Evolutionary conservation across 1,140 invertebrate species (phyloP).

Genomic region (Cherax destructor): DNA sequence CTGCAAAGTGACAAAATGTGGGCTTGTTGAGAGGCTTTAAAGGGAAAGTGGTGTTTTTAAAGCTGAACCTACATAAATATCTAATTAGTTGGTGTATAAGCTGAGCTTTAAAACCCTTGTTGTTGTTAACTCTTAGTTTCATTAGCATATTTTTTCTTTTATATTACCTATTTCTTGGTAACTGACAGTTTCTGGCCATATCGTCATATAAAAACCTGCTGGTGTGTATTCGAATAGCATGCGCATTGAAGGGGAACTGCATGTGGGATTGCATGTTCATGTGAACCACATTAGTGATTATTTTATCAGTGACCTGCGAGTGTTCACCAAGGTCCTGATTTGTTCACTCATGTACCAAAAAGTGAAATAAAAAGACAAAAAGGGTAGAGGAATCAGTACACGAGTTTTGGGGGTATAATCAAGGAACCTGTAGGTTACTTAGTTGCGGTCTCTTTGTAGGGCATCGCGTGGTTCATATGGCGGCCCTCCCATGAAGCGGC

Average conservation of each 20-base stretch:
- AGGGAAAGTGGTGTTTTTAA: background rate
- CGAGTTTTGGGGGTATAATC: slow-evolving; percentile 36
- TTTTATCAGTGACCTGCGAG: background rate
- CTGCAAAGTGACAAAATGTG: background rate
- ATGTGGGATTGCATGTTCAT: background rate
- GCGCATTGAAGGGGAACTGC: background rate
- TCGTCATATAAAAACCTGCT: background rate
- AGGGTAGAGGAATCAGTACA: slow-evolving; percentile 41
- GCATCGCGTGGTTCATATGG: slow-evolving; percentile 56
- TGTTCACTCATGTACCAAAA: background rate
- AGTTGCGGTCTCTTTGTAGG: slow-evolving; percentile 61
- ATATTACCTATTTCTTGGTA: background rate
- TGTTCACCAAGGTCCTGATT: background rate
- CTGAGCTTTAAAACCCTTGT: background rate
- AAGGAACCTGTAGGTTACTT: slow-evolving; percentile 39
- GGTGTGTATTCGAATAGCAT: background rate
- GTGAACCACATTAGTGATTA: slow-evolving; percentile 1
- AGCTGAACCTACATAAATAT: background rate
- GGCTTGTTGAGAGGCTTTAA: background rate
- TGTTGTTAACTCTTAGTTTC: background rate
- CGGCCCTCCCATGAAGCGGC: slow-evolving; percentile 66
- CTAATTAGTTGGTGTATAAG: background rate
- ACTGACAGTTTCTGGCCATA: slow-evolving; percentile 15
- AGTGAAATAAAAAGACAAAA: background rate
- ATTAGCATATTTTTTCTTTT: slow-evolving; percentile 2